Percentiles rank a stretch among this genome's conserved stretches.
phyloP scores from a whole-genome alignment of 2,113 vertebrate species.

The Furnarius figulus region DNA sequence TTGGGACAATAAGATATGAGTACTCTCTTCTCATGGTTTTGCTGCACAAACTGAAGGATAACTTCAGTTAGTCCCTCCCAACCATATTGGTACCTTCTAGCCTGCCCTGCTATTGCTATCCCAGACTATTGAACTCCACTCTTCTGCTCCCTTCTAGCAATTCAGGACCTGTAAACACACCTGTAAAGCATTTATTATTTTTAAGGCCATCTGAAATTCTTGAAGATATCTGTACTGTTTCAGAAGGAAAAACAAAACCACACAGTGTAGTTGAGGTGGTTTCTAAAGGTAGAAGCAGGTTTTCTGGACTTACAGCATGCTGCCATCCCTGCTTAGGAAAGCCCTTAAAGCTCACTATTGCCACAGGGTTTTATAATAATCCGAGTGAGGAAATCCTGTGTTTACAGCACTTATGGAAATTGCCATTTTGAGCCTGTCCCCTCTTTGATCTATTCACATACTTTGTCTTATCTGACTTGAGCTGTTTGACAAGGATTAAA shows the following conservation, averaged over 20 bases:
- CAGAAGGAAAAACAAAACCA: background rate
- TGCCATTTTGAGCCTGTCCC: background rate
- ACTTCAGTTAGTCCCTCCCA: background rate
- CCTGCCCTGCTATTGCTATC: background rate
- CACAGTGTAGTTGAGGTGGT: background rate
- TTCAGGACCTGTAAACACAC: background rate
- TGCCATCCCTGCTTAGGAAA: background rate
- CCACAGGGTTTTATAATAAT: constrained; percentile 29
- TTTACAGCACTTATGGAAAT: constrained; percentile 11
- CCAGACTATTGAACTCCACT: background rate
- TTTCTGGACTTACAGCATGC: background rate
- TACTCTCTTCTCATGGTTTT: background rate
- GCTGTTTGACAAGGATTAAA: background rate
- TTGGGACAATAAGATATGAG: background rate
- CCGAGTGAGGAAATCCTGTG: constrained; percentile 42
- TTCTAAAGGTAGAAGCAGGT: background rate
- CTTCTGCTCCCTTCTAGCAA: background rate
- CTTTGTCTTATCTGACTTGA: background rate
- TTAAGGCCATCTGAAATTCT: background rate
- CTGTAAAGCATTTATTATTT: background rate
- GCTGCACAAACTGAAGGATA: background rate
- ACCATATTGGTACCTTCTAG: background rate
- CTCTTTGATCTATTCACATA: background rate
- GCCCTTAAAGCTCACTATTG: background rate
- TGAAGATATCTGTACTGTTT: background rate